Conservation (phyloP, 2,888 invertebrate species). For the Cartodere bifasciata region DNA sequence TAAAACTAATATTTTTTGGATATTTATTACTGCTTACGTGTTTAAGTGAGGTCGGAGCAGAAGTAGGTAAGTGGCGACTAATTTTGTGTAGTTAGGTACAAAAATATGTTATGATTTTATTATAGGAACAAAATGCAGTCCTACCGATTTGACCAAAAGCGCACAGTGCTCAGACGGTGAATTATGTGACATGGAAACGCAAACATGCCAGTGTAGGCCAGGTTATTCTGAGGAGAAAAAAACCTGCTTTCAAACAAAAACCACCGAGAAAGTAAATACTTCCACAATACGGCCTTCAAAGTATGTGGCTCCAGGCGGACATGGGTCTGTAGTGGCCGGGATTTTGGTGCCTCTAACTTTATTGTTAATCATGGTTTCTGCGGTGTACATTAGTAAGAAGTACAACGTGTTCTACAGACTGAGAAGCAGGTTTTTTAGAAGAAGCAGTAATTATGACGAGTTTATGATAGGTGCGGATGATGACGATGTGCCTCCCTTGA, state of each 20-base stretch:
- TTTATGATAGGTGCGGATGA: slow-evolving; percentile 35
- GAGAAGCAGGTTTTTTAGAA: slow-evolving; percentile 28
- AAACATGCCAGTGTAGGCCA: slow-evolving; percentile 25
- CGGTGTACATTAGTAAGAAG: slow-evolving; percentile 27
- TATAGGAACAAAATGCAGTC: slow-evolving; percentile 13
- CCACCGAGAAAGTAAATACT: slow-evolving; percentile 14
- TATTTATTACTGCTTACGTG: no score
- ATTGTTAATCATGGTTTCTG: slow-evolving; percentile 30
- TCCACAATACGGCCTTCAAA: no score
- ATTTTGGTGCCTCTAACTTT: slow-evolving; percentile 29
- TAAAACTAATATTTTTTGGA: no score
- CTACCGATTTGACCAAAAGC: slow-evolving; percentile 13
- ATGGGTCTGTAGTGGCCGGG: slow-evolving; percentile 25
- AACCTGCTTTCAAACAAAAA: no score
- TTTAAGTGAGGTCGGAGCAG: no score
- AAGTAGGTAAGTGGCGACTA: no score
- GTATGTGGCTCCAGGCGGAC: no score
- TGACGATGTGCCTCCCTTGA: slow-evolving; percentile 29
- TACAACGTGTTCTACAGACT: slow-evolving; percentile 28
- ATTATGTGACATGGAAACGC: slow-evolving; percentile 20
- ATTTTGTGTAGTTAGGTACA: no score
- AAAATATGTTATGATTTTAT: no score
- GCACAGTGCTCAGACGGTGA: slow-evolving; percentile 24
- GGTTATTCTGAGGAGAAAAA: slow-evolving; percentile 21
- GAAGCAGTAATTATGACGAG: slow-evolving; percentile 33